These are phyloP conservation scores for Rhyacophila evoluta DNA, from an alignment of 2,888 invertebrate genomes.

Conservation along the genomic window DNA sequence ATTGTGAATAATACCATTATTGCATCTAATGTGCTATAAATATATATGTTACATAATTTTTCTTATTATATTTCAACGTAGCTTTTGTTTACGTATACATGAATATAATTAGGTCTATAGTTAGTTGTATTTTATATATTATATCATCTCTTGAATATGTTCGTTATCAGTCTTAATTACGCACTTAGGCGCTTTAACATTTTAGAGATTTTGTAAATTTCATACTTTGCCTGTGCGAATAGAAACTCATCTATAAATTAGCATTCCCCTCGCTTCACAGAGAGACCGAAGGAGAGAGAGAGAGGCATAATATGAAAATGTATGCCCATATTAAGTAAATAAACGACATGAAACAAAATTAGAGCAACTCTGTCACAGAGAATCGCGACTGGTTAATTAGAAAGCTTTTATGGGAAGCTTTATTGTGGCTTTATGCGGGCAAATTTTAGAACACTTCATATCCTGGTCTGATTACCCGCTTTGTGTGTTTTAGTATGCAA, in stretches of 20 bases:
- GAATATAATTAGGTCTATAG: too few species aligned
- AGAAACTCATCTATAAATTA: slow-evolving; percentile 18
- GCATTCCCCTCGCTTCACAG: not conserved
- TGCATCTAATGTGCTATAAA: too few species aligned
- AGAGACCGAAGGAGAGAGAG: not conserved
- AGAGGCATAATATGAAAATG: slow-evolving; percentile 2
- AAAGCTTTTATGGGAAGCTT: slow-evolving; percentile 13
- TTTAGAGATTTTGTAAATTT: slow-evolving; percentile 17
- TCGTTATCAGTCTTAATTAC: not conserved
- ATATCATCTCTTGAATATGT: too few species aligned
- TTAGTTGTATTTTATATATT: too few species aligned
- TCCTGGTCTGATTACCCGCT: not conserved
- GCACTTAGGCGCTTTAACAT: not conserved
- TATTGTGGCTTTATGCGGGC: slow-evolving; percentile 24
- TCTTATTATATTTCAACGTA: too few species aligned
- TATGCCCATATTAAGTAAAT: slow-evolving; percentile 24
- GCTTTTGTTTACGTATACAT: too few species aligned
- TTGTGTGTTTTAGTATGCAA: slow-evolving; percentile 15
- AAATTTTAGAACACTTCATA: slow-evolving; percentile 22
- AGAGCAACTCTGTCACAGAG: slow-evolving; percentile 3
- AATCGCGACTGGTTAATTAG: slow-evolving; percentile 20
- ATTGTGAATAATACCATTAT: too few species aligned
- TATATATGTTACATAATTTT: too few species aligned
- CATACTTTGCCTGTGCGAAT: slow-evolving; percentile 9
- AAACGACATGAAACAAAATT: slow-evolving; percentile 22